These are phyloP conservation scores for Molorchus minor DNA, from an alignment of 2,888 invertebrate species.

Conservation along the genomic window DNA sequence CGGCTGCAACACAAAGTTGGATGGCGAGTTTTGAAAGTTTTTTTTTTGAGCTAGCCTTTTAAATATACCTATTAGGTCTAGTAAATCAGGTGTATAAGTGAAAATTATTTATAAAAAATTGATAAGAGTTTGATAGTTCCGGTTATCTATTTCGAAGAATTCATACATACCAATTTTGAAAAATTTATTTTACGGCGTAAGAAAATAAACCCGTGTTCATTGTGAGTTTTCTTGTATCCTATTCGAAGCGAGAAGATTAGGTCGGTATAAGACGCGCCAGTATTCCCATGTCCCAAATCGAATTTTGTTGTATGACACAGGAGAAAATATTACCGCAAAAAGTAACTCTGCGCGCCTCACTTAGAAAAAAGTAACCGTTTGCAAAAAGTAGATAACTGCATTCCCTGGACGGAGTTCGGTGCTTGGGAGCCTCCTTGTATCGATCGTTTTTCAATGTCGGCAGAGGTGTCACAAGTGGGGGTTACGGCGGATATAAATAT, in stretches of 20 bases:
- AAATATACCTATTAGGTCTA: too few species aligned
- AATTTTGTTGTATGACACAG: constrained; percentile 44
- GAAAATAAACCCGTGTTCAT: constrained; percentile 20
- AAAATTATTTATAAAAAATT: too few species aligned
- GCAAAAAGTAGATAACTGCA: constrained; percentile 48
- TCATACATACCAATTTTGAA: too few species aligned
- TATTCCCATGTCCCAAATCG: constrained; percentile 43
- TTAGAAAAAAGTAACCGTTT: constrained; percentile 43
- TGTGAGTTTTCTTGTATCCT: constrained; percentile 15
- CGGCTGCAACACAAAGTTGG: constrained; percentile 11
- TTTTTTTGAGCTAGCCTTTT: too few species aligned
- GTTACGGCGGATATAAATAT: too few species aligned
- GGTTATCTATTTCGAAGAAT: too few species aligned
- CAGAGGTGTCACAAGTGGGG: not conserved
- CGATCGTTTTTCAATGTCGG: constrained; percentile 10
- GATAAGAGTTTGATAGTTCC: too few species aligned
- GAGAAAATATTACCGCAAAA: constrained; percentile 45
- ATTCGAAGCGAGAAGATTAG: constrained; percentile 25
- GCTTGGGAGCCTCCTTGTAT: constrained; percentile 27
- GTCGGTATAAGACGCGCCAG: constrained; percentile 17
- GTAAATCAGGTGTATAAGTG: too few species aligned
- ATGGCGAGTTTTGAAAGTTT: constrained; percentile 17
- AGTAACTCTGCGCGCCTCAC: constrained; percentile 43
- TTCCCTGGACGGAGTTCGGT: constrained; percentile 46
- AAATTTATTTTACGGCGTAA: constrained; percentile 16